Evolutionary conservation across 2,888 invertebrate species (phyloP), one percentile per base, ranked within the genome.

Genomic region (Chrysina gloriosa): DNA sequence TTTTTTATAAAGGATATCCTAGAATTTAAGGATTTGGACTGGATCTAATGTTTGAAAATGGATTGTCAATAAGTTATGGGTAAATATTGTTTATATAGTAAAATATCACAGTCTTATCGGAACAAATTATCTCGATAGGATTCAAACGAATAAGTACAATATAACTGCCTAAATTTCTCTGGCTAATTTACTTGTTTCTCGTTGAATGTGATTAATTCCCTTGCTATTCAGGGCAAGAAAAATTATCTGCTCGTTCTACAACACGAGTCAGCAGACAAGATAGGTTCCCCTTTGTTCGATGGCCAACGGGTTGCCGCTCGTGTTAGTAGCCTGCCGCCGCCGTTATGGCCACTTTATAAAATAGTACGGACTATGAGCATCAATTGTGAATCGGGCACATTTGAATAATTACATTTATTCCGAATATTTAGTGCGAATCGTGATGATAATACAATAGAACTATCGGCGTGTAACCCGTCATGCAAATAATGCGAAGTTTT

Each of bases 381-480:
- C 58, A 42, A 61, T 45, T 61, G 58, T 27, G 50, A 14, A 11
- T 25, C 27, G 34, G 52, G 39, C 3, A 27, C 50, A 64, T 64
- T 34, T 34, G 48, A 63, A 63, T 63, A 63, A 63, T 63, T 48
- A 48, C 63, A 63, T 63, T 63, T 63, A 63, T 47, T 16, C 31
- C 3, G 47, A 52, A 64, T 64, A 52, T 64, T 64, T 64, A 48
- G 14, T 27, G 36, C 14, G 52, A 52, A 5, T 39, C 39, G 25
- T 11, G 45, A 29, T 21, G 36, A 23, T 64, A 64, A 50, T 63
- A 48, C 45, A 52, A 52, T 34, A 31, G 11, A 42, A 23, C 42
- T 21, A 25, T 25, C 14, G 2, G 9, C 7, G 4, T 23, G 47
- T 45, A 39, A 19, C 9, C 25, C 7, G 39, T 5, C 23, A 25